Base-by-base conservation (phyloP, 2,113 vertebrate species). In the Peromyscus maniculatus region DNA sequence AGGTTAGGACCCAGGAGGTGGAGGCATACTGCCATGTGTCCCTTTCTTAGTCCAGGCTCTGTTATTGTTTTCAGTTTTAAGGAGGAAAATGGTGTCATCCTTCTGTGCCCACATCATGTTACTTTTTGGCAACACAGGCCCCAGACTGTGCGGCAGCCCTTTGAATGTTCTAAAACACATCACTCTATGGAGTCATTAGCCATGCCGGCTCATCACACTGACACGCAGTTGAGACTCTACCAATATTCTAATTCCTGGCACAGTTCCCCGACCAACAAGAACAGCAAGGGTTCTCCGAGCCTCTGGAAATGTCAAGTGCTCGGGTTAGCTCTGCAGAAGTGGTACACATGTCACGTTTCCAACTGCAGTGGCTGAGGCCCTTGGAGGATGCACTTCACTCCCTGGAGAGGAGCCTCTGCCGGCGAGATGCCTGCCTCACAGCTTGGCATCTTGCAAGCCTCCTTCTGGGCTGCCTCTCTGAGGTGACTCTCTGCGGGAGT, bases 271-370 rank as follows among this genome's bases (percentile, higher is more conserved):
- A 36, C 79, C 78, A 66, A 71, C 39, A 28, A 59, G 59, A 96
- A 52, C 33, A 67, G 22, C 66, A 1, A 46, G 66, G 17, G 75
- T 57, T 82, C 95, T 84, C 33, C 57, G 46, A 84, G 46, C 43
- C 91, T 91, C 94, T 82, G 71, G 52, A 96, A 96, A 91, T 89
- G 93, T 95, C 93, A 96, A 97, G 97, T 57, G 93, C 77, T 83
- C 94, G 95, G 64, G 28, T 28, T 24, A 67, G 49, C 72, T 92
- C 72, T 19, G 33, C 24, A 67, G 43, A 86, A 88, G 80, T 75
- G 77, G 77, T 52, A 55, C 1, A 33, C 24, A 31, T 91, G 39
- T 22, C 3, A n/a, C 43, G 2, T 84, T 49, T 80, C 69, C 66
- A 71, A 15, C n/a, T 55, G 43, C 57, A 15, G 66, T 16, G 11